phyloP scores from a whole-genome alignment of 64 coral and sea anemone species.

The Montipora foliosa region DNA sequence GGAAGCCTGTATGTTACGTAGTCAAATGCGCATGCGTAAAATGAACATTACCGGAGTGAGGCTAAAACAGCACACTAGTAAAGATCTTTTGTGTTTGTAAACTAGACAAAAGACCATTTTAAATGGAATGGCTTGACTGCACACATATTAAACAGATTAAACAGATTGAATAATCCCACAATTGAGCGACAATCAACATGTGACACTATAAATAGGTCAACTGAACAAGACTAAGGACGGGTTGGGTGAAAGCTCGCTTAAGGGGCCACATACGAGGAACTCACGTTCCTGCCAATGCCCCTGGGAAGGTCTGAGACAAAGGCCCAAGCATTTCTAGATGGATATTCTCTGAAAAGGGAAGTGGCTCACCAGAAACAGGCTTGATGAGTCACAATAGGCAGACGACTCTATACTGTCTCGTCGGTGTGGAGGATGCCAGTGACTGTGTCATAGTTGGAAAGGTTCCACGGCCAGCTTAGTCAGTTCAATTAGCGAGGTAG shows the following conservation, averaged over 20 bases:
- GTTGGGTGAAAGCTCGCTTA: slow-evolving; percentile 95
- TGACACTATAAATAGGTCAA: background rate
- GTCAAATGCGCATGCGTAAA: background rate
- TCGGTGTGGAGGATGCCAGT: slow-evolving; percentile 66
- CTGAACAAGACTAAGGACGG: background rate
- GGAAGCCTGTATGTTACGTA: no score
- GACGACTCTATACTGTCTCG: slow-evolving; percentile 36
- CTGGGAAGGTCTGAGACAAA: slow-evolving; percentile 99
- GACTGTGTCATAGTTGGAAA: slow-evolving; percentile 94
- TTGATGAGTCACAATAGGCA: slow-evolving; percentile 82
- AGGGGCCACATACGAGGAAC: slow-evolving; percentile 89
- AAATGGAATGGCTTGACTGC: no score
- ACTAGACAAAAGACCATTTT: background rate
- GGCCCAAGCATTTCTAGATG: slow-evolving; percentile 68
- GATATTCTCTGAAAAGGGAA: slow-evolving; percentile 78
- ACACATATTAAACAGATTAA: no score
- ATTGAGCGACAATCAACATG: background rate
- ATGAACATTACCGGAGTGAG: background rate
- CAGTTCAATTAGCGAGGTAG: slow-evolving; percentile 94
- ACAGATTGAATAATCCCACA: slow-evolving; percentile 25
- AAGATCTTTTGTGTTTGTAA: background rate
- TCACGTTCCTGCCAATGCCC: slow-evolving; percentile 70
- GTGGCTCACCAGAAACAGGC: slow-evolving; percentile 97
- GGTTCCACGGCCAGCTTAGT: slow-evolving; percentile 78
- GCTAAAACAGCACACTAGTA: no score